These are phyloP conservation scores for Drosophila merina DNA, from an alignment of 2,888 invertebrate genomes.

Conservation along the genomic window DNA sequence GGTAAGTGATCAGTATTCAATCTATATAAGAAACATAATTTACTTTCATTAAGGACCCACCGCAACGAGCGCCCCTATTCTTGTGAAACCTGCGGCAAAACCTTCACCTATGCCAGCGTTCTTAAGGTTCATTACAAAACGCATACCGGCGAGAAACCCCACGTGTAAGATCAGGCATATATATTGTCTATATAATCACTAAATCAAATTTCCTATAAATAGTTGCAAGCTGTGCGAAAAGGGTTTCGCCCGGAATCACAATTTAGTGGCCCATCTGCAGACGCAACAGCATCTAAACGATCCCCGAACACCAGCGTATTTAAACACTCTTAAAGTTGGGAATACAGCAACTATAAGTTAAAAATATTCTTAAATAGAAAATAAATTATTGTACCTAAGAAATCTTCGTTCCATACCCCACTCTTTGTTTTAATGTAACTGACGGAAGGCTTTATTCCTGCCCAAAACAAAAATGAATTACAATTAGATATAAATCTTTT, in stretches of 20 bases:
- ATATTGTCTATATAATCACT: not conserved
- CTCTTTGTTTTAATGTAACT: too few relatives aligned
- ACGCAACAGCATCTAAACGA: slow-evolving; percentile 81
- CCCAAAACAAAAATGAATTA: not conserved
- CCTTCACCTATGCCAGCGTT: slow-evolving; percentile 83
- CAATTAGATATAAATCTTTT: not conserved
- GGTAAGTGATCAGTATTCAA: slow-evolving; percentile 62
- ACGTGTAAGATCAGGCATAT: slow-evolving; percentile 54
- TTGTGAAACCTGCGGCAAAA: slow-evolving; percentile 82
- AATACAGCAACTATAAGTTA: not conserved
- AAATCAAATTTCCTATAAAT: not conserved
- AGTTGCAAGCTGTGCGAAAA: slow-evolving; percentile 82
- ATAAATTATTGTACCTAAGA: not conserved
- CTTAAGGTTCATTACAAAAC: slow-evolving; percentile 81
- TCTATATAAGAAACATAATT: too few relatives aligned
- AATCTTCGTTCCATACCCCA: not conserved
- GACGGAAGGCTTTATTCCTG: not conserved
- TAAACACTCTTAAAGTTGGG: slow-evolving; percentile 40
- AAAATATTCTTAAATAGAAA: not conserved
- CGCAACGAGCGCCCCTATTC: slow-evolving; percentile 82
- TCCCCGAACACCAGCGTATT: slow-evolving; percentile 65
- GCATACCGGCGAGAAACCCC: slow-evolving; percentile 83
- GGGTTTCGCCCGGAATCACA: slow-evolving; percentile 81
- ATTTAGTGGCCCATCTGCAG: slow-evolving; percentile 82
- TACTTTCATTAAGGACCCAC: slow-evolving; percentile 71